Conservation (phyloP, 1,140 invertebrate genomes). For the Rhagoletis pomonella region DNA sequence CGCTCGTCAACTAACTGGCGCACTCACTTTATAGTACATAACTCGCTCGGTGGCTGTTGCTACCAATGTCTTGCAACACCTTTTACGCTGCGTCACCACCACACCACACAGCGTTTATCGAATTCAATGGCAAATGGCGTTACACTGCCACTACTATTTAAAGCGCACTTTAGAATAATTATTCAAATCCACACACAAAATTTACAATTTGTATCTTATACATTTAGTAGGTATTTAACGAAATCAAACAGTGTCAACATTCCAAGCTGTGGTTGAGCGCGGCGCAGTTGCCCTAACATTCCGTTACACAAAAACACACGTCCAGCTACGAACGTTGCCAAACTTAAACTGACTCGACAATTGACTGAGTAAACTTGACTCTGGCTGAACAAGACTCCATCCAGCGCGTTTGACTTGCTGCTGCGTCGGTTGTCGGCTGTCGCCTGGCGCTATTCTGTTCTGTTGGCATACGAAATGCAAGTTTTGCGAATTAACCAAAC, state of each 20-base stretch:
- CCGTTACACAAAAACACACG: not conserved
- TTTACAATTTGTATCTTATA: slow-evolving; percentile 9
- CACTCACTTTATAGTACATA: slow-evolving; percentile 8
- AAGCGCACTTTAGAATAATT: not conserved
- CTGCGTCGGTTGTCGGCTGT: not conserved
- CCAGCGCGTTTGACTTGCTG: slow-evolving; percentile 7
- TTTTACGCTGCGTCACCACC: not conserved
- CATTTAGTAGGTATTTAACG: slow-evolving; percentile 2
- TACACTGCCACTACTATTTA: not conserved
- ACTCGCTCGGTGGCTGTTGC: not conserved
- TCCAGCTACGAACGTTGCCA: slow-evolving; percentile 22
- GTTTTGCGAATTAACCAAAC: slow-evolving; percentile 50
- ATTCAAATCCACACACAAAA: not conserved
- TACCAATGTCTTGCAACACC: slow-evolving; percentile 15
- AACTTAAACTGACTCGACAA: slow-evolving; percentile 14
- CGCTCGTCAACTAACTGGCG: slow-evolving; percentile 12
- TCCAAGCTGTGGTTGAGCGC: not conserved
- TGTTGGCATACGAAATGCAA: slow-evolving; percentile 42
- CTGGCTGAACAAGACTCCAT: slow-evolving; percentile 19
- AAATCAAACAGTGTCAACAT: slow-evolving; percentile 31
- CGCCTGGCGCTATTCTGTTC: not conserved
- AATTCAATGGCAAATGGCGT: slow-evolving; percentile 32
- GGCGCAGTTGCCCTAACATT: not conserved
- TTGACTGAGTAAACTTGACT: slow-evolving; percentile 47
- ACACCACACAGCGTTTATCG: slow-evolving; percentile 5